These are phyloP conservation scores for Tympanoctomys barrerae DNA, from an alignment of 2,797 vertebrate species.

Conservation along the genomic window DNA sequence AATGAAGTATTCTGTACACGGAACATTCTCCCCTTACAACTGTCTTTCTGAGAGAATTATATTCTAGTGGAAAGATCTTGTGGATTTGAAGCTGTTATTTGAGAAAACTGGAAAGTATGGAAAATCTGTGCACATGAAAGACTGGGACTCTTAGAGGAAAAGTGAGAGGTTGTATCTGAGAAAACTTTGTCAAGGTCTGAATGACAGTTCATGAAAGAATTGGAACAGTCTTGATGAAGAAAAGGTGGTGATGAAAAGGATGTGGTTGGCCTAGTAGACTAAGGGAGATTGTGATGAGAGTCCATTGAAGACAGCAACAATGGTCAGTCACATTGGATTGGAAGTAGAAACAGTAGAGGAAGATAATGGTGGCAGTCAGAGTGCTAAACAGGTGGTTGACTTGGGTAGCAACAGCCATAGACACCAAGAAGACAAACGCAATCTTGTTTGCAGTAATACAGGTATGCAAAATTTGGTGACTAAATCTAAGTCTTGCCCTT, in stretches of 20 bases:
- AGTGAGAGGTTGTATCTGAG: background rate
- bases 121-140: constrained; percentile 33
- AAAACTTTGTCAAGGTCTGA: background rate
- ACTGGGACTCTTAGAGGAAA: background rate
- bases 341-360: background rate
- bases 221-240: background rate
- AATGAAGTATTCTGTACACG: constrained; percentile 35
- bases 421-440: background rate
- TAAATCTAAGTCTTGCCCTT: background rate
- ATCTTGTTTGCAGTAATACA: background rate
- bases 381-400: background rate
- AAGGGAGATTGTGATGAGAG: background rate
- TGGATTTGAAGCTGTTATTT: constrained; percentile 64
- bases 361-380: background rate
- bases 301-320: background rate
- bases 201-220: background rate
- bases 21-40: constrained; percentile 45
- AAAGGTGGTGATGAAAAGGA: no score
- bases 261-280: background rate
- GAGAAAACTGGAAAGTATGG: constrained; percentile 27
- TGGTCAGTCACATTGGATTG: background rate
- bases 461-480: background rate
- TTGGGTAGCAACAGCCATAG: background rate
- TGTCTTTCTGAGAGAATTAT: constrained; percentile 53
- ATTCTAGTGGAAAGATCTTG: constrained; percentile 41